phyloP scores from a whole-genome alignment of 2,888 invertebrate genomes.

The Latrodectus hesperus region DNA sequence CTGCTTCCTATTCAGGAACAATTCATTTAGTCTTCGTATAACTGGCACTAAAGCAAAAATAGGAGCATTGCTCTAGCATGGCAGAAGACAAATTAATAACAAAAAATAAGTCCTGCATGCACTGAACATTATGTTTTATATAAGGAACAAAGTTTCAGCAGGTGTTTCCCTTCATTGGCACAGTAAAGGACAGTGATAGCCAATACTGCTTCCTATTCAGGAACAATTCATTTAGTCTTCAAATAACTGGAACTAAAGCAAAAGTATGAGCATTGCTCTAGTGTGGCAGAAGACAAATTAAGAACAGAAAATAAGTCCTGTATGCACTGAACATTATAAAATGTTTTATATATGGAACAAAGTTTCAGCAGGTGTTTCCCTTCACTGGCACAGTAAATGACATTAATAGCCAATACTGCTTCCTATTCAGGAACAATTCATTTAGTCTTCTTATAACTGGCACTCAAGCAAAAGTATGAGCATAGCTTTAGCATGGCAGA shows the following conservation, averaged over 20 bases:
- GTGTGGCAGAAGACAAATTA: not conserved
- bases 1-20: conserved; percentile 28
- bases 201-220: conserved; percentile 32
- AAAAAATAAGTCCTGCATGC: too few relatives aligned
- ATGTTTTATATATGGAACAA: too few relatives aligned
- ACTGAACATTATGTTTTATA: not conserved
- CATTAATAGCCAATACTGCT: conserved; percentile 9
- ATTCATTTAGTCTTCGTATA: conserved; percentile 7
- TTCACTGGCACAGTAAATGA: too few relatives aligned
- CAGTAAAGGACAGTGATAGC: not conserved
- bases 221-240: conserved; percentile 17
- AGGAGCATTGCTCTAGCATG: too few relatives aligned
- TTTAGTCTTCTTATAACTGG: conserved; percentile 3
- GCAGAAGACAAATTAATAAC: not conserved
- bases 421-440: conserved; percentile 17
- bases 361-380: too few relatives aligned
- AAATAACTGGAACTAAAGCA: too few relatives aligned
- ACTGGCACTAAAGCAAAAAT: too few relatives aligned
- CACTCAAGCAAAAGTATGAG: too few relatives aligned
- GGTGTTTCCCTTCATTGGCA: too few relatives aligned
- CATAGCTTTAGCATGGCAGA: too few relatives aligned
- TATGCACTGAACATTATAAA: not conserved
- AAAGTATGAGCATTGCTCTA: too few relatives aligned
- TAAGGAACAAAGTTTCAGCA: too few relatives aligned
- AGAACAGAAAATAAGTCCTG: not conserved